A percentile compares a stretch with the other conserved stretches of the same genome.
Evolutionary conservation across 1,140 invertebrate genomes (phyloP).

Genomic region (Brachionus koreanus): DNA sequence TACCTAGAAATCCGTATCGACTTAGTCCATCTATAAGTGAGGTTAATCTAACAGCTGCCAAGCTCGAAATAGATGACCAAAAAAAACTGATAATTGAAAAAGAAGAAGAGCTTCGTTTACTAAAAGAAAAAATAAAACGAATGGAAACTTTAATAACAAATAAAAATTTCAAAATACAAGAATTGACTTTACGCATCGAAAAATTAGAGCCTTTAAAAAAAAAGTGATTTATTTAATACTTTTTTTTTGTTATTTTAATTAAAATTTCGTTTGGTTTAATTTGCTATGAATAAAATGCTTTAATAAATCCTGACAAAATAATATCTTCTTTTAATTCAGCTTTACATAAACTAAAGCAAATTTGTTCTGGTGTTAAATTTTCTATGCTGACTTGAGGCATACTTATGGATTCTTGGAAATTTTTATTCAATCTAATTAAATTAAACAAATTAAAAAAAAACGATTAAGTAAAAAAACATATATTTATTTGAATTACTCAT

Average conservation of each 20-base stretch:
- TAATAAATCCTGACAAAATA: slow-evolving; percentile 1
- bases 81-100: background rate
- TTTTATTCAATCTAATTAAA: background rate
- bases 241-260: slow-evolving; percentile 33
- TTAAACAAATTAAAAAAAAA: background rate
- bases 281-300: slow-evolving; percentile 32
- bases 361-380: background rate
- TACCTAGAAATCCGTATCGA: slow-evolving; percentile 9
- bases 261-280: background rate
- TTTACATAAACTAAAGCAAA: background rate
- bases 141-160: slow-evolving; percentile 22
- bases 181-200: background rate
- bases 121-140: slow-evolving; percentile 32
- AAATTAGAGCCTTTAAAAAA: slow-evolving; percentile 24
- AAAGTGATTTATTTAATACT: background rate
- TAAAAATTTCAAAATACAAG: slow-evolving; percentile 31
- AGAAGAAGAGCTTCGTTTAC: background rate
- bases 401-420: background rate
- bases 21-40: slow-evolving; percentile 20
- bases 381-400: background rate
- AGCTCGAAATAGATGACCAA: slow-evolving; percentile 34
- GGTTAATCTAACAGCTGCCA: slow-evolving; percentile 20
- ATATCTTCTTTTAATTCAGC: slow-evolving; percentile 11
- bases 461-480: background rate
- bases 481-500: background rate